These are phyloP conservation scores for Nephrotoma appendiculata DNA, from an alignment of 2,888 invertebrate species.

Conservation along the genomic window DNA sequence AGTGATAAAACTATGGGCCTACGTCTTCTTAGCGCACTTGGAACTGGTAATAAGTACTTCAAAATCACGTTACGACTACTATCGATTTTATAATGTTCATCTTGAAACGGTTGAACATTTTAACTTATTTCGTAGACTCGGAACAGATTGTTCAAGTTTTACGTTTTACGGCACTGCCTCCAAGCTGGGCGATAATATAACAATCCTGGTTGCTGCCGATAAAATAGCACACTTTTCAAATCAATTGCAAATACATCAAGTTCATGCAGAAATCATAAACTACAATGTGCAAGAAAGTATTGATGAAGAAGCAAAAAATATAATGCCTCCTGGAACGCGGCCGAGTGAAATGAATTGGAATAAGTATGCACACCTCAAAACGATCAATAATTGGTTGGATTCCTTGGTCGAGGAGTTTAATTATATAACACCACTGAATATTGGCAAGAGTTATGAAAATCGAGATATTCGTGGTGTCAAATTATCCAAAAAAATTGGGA, in stretches of 20 bases:
- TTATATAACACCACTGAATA: slow-evolving; percentile 28
- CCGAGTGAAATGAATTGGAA: slow-evolving; percentile 25
- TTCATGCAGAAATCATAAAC: slow-evolving; percentile 22
- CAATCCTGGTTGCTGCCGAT: slow-evolving; percentile 29
- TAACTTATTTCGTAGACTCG: slow-evolving; percentile 23
- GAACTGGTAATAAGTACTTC: too few relatives aligned
- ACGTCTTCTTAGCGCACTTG: too few relatives aligned
- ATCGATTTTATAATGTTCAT: slow-evolving; percentile 28
- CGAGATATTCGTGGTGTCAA: slow-evolving; percentile 35
- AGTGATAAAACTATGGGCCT: too few relatives aligned
- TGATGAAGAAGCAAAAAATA: slow-evolving; percentile 16
- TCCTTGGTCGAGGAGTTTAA: slow-evolving; percentile 21
- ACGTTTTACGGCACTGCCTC: slow-evolving; percentile 29
- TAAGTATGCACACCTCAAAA: slow-evolving; percentile 29
- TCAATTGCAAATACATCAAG: slow-evolving; percentile 21
- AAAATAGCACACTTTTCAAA: slow-evolving; percentile 28
- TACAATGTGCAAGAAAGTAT: slow-evolving; percentile 18
- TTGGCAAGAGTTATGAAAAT: slow-evolving; percentile 38
- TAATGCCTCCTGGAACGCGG: slow-evolving; percentile 22
- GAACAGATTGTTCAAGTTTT: slow-evolving; percentile 20
- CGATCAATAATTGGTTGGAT: slow-evolving; percentile 29
- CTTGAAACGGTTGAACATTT: slow-evolving; percentile 25
- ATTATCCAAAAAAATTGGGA: slow-evolving; percentile 27
- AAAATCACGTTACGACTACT: slow-evolving; percentile 26
- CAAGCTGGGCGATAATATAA: slow-evolving; percentile 25